Conservation (phyloP, 2,888 invertebrate genomes). For the Quadriops clusia region DNA sequence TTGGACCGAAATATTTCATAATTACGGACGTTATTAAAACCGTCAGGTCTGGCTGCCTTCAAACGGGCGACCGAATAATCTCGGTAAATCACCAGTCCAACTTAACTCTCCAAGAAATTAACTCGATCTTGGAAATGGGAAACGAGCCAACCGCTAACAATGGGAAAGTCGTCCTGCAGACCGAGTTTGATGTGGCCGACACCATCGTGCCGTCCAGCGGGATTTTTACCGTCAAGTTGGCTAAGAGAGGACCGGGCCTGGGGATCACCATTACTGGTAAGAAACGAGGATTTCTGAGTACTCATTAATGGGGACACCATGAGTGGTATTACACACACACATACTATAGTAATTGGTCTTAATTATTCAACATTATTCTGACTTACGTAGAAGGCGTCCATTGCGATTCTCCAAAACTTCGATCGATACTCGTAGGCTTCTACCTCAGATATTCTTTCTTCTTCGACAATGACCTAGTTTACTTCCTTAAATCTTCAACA, state of each 20-base stretch:
- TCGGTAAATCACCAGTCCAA: conserved; percentile 71
- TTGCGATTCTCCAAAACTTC: no score
- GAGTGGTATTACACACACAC: no score
- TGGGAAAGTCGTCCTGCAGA: conserved; percentile 62
- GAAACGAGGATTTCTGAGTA: no score
- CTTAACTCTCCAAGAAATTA: conserved; percentile 48
- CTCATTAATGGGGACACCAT: no score
- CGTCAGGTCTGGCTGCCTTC: conserved; percentile 57
- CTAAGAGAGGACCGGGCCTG: conserved; percentile 65
- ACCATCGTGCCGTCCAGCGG: conserved; percentile 84
- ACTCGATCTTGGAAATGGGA: conserved; percentile 35
- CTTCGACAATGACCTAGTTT: no score
- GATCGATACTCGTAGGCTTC: no score
- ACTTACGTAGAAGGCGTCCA: no score
- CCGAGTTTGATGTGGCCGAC: conserved; percentile 86
- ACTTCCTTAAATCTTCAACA: no score
- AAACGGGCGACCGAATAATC: conserved; percentile 72
- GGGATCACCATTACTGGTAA: conserved; percentile 82
- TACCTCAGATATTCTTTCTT: no score
- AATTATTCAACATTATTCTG: no score
- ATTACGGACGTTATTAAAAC: conserved; percentile 3
- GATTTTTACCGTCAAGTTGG: conserved; percentile 80
- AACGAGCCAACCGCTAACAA: conserved; percentile 45
- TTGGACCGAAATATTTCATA: conserved; percentile 1
- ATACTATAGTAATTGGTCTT: no score